Evolutionary conservation across 2,113 vertebrate genomes (phyloP), one percentile per base, ranked within the genome.

Genomic region (Platysteira castanea): DNA sequence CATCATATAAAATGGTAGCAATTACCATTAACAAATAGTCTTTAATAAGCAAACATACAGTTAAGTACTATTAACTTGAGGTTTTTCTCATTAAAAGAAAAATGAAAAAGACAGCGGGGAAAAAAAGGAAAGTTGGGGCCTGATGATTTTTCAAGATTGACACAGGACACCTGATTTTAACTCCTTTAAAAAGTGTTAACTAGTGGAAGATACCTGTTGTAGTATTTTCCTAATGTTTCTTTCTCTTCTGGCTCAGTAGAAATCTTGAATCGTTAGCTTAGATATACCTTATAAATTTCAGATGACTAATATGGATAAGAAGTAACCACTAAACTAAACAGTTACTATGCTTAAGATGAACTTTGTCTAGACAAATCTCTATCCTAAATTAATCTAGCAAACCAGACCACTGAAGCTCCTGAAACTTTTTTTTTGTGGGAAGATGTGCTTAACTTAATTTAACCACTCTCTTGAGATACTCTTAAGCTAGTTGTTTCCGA

Each of bases 1-100:
- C 83, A 78, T 81, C 47, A 68, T 89, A 64, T 89, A 93, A 96
- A 96, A 87, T 96, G 52, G 50, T 80, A 85, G 87, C 52, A 95
- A 94, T 97, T 96, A 88, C n/a, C 76, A 95, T 96, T 90, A 93
- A 81, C 95, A 96, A 86, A 94, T 84, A 91, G 39, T 59, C 83
- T 96, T 93, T 93, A 92, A 93, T 87, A 92, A 89, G 64, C 61
- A 93, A 95, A 94, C 26, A 84, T 63, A 78, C 10, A 64, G 39
- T 84, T 79, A 57, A 57, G 24, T 63, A 44, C 19, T 63, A 57
- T 57, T 81, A 87, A 91, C 42, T 86, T 65, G 28, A 68, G 31
- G 1, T 49, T 95, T 96, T 86, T 47, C 60, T 84, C 22, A 54
- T 83, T 68, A 19, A 44, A 50, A 70, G 19, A 61, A 86, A 93